Base-by-base conservation (phyloP, 2,797 vertebrate species). In the Sus cebifrons region DNA sequence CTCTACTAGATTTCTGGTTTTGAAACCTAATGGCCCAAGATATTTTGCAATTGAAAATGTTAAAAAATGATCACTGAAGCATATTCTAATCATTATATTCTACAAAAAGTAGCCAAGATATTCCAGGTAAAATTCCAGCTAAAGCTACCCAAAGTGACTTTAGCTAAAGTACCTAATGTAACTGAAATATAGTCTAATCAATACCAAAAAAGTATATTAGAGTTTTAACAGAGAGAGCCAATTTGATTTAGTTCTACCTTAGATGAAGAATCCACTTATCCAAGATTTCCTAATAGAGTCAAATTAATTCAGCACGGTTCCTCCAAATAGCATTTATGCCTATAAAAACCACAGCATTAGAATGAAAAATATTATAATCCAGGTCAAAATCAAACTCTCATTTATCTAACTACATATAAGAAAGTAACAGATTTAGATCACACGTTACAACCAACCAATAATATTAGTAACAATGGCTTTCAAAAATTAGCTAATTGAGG, bases 1-100 rank as follows among this genome's bases (percentile, higher is more conserved):
- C 16, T 87, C 27, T 94, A 79, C 74, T 67, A 85, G 67, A 77
- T 82, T 95, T 96, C 91, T 64, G 25, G 29, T 73, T 95, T 90
- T 73, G 29, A 95, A 92, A 87, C 6, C 25, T 52, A 89, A 70
- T 89, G 54, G 62, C 23, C 52, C 65, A 91, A 81, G 54, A n/a
- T 75, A 92, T 49, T 92, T 92, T 95, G 17, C 83, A 71, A 58
- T 68, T 74, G 56, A 54, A 92, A 92, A 71, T 65, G 65, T 87
- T 92, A 32, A 90, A 94, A 94, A 84, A 87, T 64, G 15, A 67
- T 52, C n/a, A 54, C 1, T 73, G 49, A 64, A 23, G 15, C 56
- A 64, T 70, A 95, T 36, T 96, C 25, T 82, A 90, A 91, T 86
- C 18, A 79, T 71, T 89, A 58, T 16, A 70, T 71, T 86, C 49